phyloP scores from a whole-genome alignment of 1,140 invertebrate species.

The Luehdorfia chinensis region DNA sequence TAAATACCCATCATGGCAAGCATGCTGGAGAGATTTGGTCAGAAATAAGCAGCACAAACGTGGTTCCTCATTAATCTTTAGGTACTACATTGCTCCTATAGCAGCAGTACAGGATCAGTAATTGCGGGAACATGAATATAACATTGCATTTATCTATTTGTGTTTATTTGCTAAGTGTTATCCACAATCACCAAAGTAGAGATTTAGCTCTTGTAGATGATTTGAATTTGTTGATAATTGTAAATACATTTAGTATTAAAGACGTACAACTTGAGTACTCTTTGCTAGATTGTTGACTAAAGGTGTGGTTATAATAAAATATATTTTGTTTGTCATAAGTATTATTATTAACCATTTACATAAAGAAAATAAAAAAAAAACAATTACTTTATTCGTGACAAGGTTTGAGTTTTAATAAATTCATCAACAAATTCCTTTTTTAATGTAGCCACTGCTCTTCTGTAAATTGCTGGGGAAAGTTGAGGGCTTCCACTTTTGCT shows the following conservation, averaged over 20 bases:
- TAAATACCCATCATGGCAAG: conserved; percentile 84
- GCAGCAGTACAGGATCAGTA: conserved; percentile 66
- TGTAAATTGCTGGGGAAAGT: conserved; percentile 48
- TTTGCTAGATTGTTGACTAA: conserved; percentile 65
- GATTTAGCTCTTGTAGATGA: conserved; percentile 53
- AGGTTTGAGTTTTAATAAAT: conserved; percentile 60
- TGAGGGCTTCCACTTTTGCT: conserved; percentile 41
- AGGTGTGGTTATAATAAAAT: conserved; percentile 61
- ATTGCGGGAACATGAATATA: conserved; percentile 33
- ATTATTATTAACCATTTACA: conserved; percentile 18
- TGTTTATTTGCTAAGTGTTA: conserved; percentile 72
- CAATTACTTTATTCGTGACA: conserved; percentile 49
- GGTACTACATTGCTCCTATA: conserved; percentile 85
- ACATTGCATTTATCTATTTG: conserved; percentile 64
- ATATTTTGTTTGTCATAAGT: conserved; percentile 54
- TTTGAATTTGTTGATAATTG: conserved; percentile 56
- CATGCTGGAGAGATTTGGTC: conserved; percentile 88
- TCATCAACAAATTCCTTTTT: conserved; percentile 62
- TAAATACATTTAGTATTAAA: conserved; percentile 72
- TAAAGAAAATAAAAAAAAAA: conserved; percentile 20
- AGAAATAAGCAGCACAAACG: conserved; percentile 86
- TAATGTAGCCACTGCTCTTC: conserved; percentile 53
- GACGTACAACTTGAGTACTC: conserved; percentile 63
- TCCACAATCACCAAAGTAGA: conserved; percentile 72
- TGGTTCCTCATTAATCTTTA: conserved; percentile 88